These are phyloP conservation scores for Ophion costatus DNA, from an alignment of 2,888 invertebrate genomes.

Conservation along the genomic window DNA sequence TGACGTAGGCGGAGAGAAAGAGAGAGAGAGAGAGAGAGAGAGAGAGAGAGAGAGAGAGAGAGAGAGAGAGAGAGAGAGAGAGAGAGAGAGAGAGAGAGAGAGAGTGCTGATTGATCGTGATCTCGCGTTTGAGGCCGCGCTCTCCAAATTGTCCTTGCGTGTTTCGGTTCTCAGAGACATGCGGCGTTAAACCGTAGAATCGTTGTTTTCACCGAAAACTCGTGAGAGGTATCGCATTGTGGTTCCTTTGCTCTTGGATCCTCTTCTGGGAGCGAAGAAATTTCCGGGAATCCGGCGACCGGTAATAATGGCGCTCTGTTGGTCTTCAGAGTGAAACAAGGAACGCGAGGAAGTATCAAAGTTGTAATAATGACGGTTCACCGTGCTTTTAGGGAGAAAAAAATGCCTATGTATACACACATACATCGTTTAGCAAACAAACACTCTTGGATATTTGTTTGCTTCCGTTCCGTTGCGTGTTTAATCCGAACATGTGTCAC, in stretches of 20 bases:
- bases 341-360: constrained; percentile 59
- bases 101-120: not conserved
- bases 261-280: constrained; percentile 52
- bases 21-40: too few species aligned
- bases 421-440: constrained; percentile 6
- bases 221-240: constrained; percentile 44
- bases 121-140: constrained; percentile 16
- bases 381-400: constrained; percentile 65
- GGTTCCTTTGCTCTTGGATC: constrained; percentile 34
- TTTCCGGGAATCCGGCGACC: constrained; percentile 76
- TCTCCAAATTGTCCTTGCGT: constrained; percentile 75
- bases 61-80: too few species aligned
- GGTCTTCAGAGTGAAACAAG: constrained; percentile 68
- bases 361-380: constrained; percentile 75
- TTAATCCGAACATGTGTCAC: constrained; percentile 40
- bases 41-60: not conserved
- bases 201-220: constrained; percentile 71
- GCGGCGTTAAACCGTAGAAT: constrained; percentile 48
- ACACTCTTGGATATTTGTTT: constrained; percentile 7
- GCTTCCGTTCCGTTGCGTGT: constrained; percentile 45
- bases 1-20: not conserved
- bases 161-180: constrained; percentile 55
- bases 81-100: too few species aligned
- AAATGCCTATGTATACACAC: constrained; percentile 48
- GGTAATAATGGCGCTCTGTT: constrained; percentile 70